Percentiles rank a stretch among this genome's conserved stretches.
Evolutionary conservation across 2,888 invertebrate genomes (phyloP).

Genomic region (Slavum lentiscoides): DNA sequence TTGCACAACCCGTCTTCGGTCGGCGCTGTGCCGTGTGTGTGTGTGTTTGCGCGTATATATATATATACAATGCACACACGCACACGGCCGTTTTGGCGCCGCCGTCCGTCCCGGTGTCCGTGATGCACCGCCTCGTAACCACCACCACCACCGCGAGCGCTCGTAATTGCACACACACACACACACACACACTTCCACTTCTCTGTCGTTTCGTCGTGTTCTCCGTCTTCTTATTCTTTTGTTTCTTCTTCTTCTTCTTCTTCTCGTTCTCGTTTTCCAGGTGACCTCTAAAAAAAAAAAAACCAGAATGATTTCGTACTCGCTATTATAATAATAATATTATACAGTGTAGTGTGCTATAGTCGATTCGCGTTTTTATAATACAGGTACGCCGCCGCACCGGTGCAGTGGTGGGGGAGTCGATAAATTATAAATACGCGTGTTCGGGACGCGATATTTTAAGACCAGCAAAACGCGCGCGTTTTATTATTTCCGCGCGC

Average conservation of each 20-base stretch:
- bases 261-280: constrained; percentile 5
- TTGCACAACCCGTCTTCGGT: constrained; percentile 34
- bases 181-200: too few species aligned
- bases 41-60: not conserved
- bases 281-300: constrained; percentile 32
- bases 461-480: too few species aligned
- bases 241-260: not conserved
- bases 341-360: too few species aligned
- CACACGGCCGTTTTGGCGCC: constrained; percentile 20
- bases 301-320: constrained; percentile 37
- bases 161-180: too few species aligned
- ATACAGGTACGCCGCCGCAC: too few species aligned
- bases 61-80: not conserved
- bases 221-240: not conserved
- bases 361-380: too few species aligned
- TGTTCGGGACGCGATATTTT: too few species aligned
- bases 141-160: not conserved
- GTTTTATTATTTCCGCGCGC: too few species aligned
- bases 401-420: too few species aligned
- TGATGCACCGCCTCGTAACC: constrained; percentile 24
- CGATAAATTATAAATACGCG: too few species aligned
- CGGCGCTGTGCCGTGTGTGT: not conserved
- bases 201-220: not conserved
- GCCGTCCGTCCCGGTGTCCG: constrained; percentile 11
- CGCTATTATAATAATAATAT: not conserved